These are phyloP conservation scores for Euleptes europaea DNA, from an alignment of 2,113 vertebrate genomes.

Conservation along the genomic window DNA sequence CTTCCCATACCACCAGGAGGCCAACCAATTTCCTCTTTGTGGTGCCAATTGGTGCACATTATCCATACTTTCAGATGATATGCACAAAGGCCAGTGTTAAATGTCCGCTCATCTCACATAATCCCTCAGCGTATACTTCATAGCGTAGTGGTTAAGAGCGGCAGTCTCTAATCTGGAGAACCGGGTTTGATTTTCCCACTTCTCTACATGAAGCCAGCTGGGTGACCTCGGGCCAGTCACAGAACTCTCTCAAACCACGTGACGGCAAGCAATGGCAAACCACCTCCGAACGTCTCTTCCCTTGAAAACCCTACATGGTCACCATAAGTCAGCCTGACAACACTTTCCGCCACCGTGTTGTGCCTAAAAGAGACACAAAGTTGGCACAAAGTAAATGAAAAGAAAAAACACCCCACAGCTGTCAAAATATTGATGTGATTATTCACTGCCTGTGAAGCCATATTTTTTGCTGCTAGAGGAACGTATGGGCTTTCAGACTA, in stretches of 20 bases:
- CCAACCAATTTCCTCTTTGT: neutral
- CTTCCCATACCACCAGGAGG: neutral
- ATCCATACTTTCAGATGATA: neutral
- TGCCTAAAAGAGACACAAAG: neutral
- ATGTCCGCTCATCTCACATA: neutral
- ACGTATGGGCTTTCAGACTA: neutral
- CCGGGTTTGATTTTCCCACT: no score
- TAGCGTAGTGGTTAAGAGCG: no score
- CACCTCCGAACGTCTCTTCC: no score
- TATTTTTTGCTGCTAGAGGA: neutral
- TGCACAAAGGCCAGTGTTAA: neutral
- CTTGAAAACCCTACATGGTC: no score
- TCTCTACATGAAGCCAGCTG: no score
- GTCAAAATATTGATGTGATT: constrained; percentile 25
- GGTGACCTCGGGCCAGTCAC: no score
- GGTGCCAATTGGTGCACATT: neutral
- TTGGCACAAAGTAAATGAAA: neutral
- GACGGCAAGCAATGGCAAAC: no score
- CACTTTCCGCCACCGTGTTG: neutral
- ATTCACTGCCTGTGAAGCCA: neutral
- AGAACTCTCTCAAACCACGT: no score
- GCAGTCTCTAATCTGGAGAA: no score
- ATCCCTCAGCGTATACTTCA: neutral
- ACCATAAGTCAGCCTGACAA: no score
- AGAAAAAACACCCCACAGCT: neutral